Conservation (phyloP, 30 jellyfish, hydroid and myxozoan species). For the Pseudorhiza aurosa region DNA sequence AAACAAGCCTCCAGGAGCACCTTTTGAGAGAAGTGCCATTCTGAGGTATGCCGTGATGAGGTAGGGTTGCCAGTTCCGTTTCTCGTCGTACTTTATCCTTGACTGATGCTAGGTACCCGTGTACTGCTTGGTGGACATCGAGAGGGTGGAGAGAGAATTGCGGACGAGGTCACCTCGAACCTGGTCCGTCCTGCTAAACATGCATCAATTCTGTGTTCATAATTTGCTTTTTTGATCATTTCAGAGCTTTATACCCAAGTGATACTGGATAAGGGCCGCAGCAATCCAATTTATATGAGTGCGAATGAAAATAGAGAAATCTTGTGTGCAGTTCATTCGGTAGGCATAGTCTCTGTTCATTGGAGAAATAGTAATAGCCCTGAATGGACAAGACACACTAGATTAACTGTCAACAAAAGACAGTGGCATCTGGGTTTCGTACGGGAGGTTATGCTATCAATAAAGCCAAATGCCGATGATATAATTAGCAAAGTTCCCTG, state of each 20-base stretch:
- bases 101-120: no score
- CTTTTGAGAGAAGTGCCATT: no score
- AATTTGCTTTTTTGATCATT: no score
- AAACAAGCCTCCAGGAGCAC: no score
- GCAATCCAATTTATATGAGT: slow-evolving; percentile 3
- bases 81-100: no score
- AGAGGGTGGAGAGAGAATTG: no score
- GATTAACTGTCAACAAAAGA: not conserved
- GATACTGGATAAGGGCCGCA: not conserved
- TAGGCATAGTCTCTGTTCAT: not conserved
- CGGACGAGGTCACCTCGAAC: no score
- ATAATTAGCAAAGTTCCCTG: slow-evolving; percentile 19
- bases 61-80: no score
- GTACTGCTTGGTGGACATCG: no score
- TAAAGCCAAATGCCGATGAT: slow-evolving; percentile 33
- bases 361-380: slow-evolving; percentile 12
- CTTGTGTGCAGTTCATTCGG: slow-evolving; percentile 30
- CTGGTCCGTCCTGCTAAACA: no score
- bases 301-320: not conserved
- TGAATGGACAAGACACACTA: not conserved
- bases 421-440: not conserved
- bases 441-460: not conserved
- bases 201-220: no score
- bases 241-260: slow-evolving; percentile 8
- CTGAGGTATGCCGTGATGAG: no score